Evolutionary conservation across 2,797 vertebrate genomes (phyloP), one percentile per base, ranked within the genome.

Genomic region (Acanthiza pusilla): DNA sequence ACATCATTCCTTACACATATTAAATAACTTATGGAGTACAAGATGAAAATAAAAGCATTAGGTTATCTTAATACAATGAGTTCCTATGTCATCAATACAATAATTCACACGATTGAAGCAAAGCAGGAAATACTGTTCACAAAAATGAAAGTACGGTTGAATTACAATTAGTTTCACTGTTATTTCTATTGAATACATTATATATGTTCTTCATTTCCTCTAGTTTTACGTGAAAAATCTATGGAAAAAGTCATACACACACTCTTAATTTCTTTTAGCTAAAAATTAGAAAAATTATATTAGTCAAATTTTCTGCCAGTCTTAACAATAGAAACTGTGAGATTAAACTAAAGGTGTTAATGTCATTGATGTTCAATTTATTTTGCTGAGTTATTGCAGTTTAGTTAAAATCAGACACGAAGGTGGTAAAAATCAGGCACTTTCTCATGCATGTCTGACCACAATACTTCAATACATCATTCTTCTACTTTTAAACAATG

Each of bases 401-500:
- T 86, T 62, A 61, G 42, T 75, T 78, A 91, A 86, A 94, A 93
- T 76, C 70, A 78, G 29, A 70, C 82, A 86, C 43, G 73, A 90
- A 91, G 63, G 77, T 93, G 68, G 34, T 32, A 94, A 88, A 96
- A 91, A 70, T 71, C 71, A 82, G 63, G 38, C 38, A 43, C 62
- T 73, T 86, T 63, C 57, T 91, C 71, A 16, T 67, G 54, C 61
- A 40, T 18, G 15, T 90, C 80, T 63, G 60, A 76, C 60, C 55
- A 74, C 85, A 94, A 25, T n/a, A 53, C 38, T 84, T 63, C 55
- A 93, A 91, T 90, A 73, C 25, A 82, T 94, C 61, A 63, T 67
- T 91, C 48, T 88, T 82, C 60, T 89, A 40, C 74, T 95, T 92
- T 86, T 51, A 84, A 86, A 93, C 77, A 84, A 32, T 70, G 83